Evolutionary conservation across 1,140 invertebrate species (phyloP).

Genomic region (Drosophila nebulosa): DNA sequence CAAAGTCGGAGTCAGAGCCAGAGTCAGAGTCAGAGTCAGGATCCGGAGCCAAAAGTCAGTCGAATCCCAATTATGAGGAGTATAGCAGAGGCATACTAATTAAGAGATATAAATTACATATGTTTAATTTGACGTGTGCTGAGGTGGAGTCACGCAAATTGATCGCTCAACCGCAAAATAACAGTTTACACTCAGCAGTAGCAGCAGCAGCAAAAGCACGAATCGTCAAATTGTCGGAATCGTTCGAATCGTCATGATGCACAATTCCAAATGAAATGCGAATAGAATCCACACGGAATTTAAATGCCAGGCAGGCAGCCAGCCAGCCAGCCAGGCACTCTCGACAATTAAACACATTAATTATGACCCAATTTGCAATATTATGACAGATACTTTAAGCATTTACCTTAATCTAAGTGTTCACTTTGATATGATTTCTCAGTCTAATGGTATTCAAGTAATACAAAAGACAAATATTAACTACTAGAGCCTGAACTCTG

Average conservation of each 20-base stretch:
- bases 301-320: not conserved
- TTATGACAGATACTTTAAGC: too few relatives aligned
- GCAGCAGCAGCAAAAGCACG: not conserved
- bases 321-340: not conserved
- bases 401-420: too few relatives aligned
- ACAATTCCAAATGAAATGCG: not conserved
- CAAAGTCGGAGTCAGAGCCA: too few relatives aligned
- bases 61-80: too few relatives aligned
- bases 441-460: too few relatives aligned
- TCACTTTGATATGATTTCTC: too few relatives aligned
- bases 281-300: too few relatives aligned
- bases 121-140: not conserved
- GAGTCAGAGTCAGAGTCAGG: not conserved
- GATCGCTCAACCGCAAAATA: not conserved
- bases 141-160: not conserved
- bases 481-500: too few relatives aligned
- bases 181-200: not conserved
- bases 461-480: too few relatives aligned
- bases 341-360: not conserved
- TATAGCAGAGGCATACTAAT: not conserved
- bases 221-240: too few relatives aligned
- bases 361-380: not conserved
- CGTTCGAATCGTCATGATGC: not conserved
- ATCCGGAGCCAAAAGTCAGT: not conserved
- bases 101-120: not conserved